phyloP scores from a whole-genome alignment of 2,888 invertebrate genomes.

The Hypercompe scribonia region DNA sequence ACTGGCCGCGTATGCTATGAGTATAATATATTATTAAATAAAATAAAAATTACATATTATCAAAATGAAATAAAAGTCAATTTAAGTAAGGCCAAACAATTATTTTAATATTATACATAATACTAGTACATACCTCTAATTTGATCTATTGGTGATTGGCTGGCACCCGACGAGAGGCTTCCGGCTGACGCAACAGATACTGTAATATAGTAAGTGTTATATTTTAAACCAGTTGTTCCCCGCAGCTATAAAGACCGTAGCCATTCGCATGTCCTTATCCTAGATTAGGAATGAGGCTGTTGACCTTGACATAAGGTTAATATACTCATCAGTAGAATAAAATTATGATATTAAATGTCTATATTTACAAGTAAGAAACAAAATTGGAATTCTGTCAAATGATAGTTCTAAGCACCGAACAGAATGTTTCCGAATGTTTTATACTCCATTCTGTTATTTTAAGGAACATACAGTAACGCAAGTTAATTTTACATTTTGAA shows the following conservation, averaged over 20 bases:
- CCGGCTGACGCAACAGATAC: conserved; percentile 75
- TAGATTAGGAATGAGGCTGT: neutral
- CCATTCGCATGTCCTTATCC: neutral
- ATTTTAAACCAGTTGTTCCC: neutral
- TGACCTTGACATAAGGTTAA: neutral
- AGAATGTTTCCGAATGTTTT: no score
- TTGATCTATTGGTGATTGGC: conserved; percentile 78
- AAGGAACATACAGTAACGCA: neutral
- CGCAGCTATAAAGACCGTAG: neutral
- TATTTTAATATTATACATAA: neutral
- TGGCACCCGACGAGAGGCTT: conserved; percentile 77
- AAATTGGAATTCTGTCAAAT: no score
- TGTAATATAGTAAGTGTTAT: conserved; percentile 50
- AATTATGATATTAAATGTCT: neutral
- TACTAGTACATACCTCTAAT: conserved; percentile 61
- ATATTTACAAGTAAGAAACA: no score
- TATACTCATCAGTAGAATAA: neutral
- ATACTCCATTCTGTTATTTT: neutral
- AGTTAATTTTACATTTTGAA: neutral
- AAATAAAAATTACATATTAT: neutral
- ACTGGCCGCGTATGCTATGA: no score
- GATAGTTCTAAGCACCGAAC: no score
- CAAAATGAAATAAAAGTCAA: neutral
- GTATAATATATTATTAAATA: neutral
- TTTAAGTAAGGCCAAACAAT: neutral